phyloP scores from a whole-genome alignment of 2,888 invertebrate species.

The Stegophylla sp. region DNA sequence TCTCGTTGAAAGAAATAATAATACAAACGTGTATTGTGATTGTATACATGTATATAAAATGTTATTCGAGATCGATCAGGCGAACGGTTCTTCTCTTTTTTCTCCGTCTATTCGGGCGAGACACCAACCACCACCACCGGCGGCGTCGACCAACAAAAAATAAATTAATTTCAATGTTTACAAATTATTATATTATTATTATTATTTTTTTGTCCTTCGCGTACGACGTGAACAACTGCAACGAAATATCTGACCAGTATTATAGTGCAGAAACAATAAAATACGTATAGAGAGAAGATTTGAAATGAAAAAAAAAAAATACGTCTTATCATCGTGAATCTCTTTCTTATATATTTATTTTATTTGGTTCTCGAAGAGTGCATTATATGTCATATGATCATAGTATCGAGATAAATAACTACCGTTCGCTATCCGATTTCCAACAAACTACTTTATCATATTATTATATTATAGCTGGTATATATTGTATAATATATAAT shows the following conservation, averaged over 20 bases:
- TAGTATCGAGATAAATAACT: background rate
- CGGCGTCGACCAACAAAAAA: background rate
- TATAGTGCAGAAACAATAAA: background rate
- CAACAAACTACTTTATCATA: background rate
- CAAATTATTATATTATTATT: slow-evolving; percentile 25
- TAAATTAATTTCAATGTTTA: slow-evolving; percentile 39
- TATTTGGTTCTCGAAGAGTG: background rate
- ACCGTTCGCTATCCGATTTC: background rate
- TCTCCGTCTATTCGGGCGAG: background rate
- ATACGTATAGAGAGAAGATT: background rate
- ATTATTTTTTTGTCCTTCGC: slow-evolving; percentile 15
- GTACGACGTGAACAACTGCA: background rate
- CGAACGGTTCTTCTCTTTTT: slow-evolving; percentile 14
- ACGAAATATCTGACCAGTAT: slow-evolving; percentile 12
- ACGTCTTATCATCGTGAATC: slow-evolving; percentile 11
- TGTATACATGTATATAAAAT: background rate
- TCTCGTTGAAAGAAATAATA: slow-evolving; percentile 25
- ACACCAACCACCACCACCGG: background rate
- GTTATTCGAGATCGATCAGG: slow-evolving; percentile 55
- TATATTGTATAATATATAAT: no score
- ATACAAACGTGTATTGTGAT: slow-evolving; percentile 16
- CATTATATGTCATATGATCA: background rate
- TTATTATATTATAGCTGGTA: no score
- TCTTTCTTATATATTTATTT: slow-evolving; percentile 11
- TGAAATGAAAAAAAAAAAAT: background rate